Conservation (phyloP, 2,113 vertebrate species). For the Origma solitaria region DNA sequence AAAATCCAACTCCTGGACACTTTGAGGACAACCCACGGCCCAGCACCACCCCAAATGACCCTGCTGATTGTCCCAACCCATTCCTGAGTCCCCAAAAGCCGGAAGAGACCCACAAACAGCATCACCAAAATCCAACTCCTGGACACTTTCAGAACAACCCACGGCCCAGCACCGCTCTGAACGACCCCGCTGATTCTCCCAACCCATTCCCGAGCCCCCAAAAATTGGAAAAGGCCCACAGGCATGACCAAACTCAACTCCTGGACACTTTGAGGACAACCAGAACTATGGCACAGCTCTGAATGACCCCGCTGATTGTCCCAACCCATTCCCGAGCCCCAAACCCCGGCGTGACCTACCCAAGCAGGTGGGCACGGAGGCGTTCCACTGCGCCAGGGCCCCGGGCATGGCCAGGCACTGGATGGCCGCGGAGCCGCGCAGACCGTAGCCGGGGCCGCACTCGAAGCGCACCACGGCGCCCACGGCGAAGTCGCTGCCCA, state of each 20-base stretch:
- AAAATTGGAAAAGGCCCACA: too few relatives aligned
- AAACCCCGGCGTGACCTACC: constrained; percentile 66
- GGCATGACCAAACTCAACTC: too few relatives aligned
- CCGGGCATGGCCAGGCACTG: constrained; percentile 92
- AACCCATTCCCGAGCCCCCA: accelerated
- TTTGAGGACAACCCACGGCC: background rate
- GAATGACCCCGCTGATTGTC: accelerated
- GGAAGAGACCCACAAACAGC: background rate
- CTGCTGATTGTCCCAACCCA: too few relatives aligned
- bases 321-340: accelerated
- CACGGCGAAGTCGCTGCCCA: constrained; percentile 92
- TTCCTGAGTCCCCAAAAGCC: background rate
- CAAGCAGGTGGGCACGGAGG: constrained; percentile 87
- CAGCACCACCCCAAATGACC: too few relatives aligned
- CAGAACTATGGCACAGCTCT: too few relatives aligned
- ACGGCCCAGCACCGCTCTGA: too few relatives aligned
- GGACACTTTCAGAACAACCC: too few relatives aligned
- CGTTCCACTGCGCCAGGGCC: constrained; percentile 94
- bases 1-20: background rate
- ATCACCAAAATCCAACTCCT: too few relatives aligned
- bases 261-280: too few relatives aligned
- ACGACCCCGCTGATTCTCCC: accelerated
- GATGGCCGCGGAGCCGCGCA: constrained; percentile 84
- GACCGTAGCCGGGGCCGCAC: constrained; percentile 87
- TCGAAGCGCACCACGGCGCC: constrained; percentile 89